These are phyloP conservation scores for Trilocha varians DNA, from an alignment of 2,888 invertebrate species.

Conservation along the genomic window DNA sequence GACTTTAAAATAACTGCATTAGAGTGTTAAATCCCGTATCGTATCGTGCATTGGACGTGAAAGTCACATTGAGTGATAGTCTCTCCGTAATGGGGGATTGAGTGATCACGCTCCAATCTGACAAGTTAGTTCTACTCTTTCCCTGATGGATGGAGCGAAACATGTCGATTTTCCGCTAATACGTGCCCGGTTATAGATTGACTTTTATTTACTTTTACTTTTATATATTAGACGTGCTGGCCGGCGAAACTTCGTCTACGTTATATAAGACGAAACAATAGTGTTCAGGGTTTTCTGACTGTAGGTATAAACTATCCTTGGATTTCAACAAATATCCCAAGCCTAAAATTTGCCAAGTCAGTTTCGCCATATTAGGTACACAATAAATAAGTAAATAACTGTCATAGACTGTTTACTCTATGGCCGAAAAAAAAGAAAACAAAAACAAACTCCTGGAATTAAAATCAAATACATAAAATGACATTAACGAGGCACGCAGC, in stretches of 20 bases:
- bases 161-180: constrained; percentile 27
- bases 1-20: too few species aligned
- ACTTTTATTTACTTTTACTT: constrained; percentile 25
- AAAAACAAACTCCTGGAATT: background rate
- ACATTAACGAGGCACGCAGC: constrained; percentile 13
- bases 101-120: constrained; percentile 68
- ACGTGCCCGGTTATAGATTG: constrained; percentile 42
- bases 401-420: too few species aligned
- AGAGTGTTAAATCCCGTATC: constrained; percentile 23
- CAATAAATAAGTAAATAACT: too few species aligned
- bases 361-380: too few species aligned
- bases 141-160: constrained; percentile 52
- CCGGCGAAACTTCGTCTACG: too few species aligned
- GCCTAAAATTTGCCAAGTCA: too few species aligned
- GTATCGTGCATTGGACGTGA: constrained; percentile 20
- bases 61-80: constrained; percentile 55
- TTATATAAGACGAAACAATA: too few species aligned
- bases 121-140: constrained; percentile 61
- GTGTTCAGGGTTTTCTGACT: too few species aligned
- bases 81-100: constrained; percentile 59
- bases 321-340: too few species aligned
- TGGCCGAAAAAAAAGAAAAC: background rate
- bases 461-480: background rate
- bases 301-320: too few species aligned
- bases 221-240: constrained; percentile 8